A percentile compares a stretch with the other conserved stretches of the same genome.
These are phyloP conservation scores for Cataglyphis albicans DNA, from an alignment of 2,888 invertebrate genomes.

Conservation along the genomic window DNA sequence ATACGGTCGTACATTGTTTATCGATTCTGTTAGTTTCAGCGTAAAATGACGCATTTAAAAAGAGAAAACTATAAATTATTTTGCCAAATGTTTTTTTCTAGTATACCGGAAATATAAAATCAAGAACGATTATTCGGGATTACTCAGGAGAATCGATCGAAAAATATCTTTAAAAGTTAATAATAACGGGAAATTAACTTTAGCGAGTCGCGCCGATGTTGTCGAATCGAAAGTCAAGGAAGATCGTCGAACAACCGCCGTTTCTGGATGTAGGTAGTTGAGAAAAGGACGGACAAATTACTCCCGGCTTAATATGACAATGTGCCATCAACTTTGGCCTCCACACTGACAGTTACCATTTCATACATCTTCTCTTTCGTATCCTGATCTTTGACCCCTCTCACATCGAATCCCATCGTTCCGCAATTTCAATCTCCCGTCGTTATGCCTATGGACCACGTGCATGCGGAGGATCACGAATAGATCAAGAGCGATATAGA, in stretches of 20 bases:
- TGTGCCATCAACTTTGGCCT: conserved; percentile 82
- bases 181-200: neutral
- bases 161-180: neutral
- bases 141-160: neutral
- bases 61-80: neutral
- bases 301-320: conserved; percentile 80
- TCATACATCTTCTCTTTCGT: conserved; percentile 70
- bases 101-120: neutral
- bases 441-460: conserved; percentile 57
- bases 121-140: neutral
- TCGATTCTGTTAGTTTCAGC: conserved; percentile 7
- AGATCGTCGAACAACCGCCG: conserved; percentile 76
- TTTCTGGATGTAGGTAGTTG: conserved; percentile 76
- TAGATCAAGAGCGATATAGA: conserved; percentile 32
- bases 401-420: conserved; percentile 11
- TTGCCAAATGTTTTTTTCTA: neutral
- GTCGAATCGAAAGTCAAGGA: conserved; percentile 76
- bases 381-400: neutral
- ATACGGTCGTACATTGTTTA: conserved; percentile 20
- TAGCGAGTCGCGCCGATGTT: conserved; percentile 52
- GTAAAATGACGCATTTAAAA: neutral
- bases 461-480: conserved; percentile 32
- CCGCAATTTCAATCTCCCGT: conserved; percentile 55
- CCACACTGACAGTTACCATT: conserved; percentile 80
- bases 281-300: conserved; percentile 79